These are phyloP conservation scores for Acanthosepion lycidas DNA, from an alignment of 2,888 invertebrate species.

Conservation along the genomic window DNA sequence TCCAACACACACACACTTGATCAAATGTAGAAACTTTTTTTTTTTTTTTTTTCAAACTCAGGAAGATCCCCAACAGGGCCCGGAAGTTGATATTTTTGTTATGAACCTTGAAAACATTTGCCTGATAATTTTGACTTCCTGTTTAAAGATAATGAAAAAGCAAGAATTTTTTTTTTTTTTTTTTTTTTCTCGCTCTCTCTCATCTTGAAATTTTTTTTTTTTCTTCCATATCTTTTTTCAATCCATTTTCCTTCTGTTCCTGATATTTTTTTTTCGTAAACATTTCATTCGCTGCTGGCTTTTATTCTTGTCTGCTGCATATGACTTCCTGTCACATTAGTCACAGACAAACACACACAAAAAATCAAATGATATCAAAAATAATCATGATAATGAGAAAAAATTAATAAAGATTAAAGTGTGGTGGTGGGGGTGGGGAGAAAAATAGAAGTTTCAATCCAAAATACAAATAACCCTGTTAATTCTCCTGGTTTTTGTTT, in stretches of 20 bases:
- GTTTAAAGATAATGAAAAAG: neutral
- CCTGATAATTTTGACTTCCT: neutral
- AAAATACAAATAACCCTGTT: neutral
- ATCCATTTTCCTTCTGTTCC: neutral
- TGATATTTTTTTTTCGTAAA: neutral
- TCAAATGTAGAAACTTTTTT: neutral
- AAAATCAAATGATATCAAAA: neutral
- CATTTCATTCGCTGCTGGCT: neutral
- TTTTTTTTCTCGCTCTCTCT: neutral
- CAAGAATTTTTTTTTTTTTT: neutral
- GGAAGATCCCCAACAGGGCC: slow-evolving; percentile 33
- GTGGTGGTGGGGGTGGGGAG: no score
- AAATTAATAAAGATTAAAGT: neutral
- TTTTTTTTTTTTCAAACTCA: no score
- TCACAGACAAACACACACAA: neutral
- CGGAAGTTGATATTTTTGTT: slow-evolving; percentile 33
- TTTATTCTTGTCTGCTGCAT: slow-evolving; percentile 24
- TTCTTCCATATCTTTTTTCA: neutral
- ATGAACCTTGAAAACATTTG: slow-evolving; percentile 22
- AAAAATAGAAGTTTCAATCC: neutral
- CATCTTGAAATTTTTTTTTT: neutral
- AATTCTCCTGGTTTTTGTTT: neutral
- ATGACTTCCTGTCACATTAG: neutral
- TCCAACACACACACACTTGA: neutral
- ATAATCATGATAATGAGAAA: neutral